Evolutionary conservation across 1,140 invertebrate species (phyloP).

Genomic region (Agrypnia vestita): DNA sequence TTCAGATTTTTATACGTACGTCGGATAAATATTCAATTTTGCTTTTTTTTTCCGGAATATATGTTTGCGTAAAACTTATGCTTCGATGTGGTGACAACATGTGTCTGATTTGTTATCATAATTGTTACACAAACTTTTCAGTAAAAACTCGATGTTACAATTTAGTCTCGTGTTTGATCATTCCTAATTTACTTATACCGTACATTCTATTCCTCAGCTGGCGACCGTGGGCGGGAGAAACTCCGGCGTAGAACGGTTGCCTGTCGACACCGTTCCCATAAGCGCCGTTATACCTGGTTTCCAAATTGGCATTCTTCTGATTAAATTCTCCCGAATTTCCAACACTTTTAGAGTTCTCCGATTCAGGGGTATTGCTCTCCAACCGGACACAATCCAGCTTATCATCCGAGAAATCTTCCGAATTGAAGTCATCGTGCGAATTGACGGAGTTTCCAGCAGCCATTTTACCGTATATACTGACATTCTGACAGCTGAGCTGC

Average conservation of each 20-base stretch:
- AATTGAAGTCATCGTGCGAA: constrained; percentile 24
- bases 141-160: constrained; percentile 56
- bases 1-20: too few relatives aligned
- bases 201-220: constrained; percentile 59
- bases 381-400: background rate
- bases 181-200: constrained; percentile 55
- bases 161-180: constrained; percentile 60
- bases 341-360: constrained; percentile 3
- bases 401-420: constrained; percentile 21
- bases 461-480: constrained; percentile 54
- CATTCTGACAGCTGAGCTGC: constrained; percentile 53
- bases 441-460: background rate
- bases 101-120: too few relatives aligned
- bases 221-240: constrained; percentile 57
- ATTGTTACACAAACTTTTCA: too few relatives aligned
- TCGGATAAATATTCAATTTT: too few relatives aligned
- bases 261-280: constrained; percentile 44
- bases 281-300: constrained; percentile 28
- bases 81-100: too few relatives aligned
- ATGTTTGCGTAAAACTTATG: too few relatives aligned
- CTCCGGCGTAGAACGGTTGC: constrained; percentile 56
- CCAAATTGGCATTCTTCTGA: constrained; percentile 10
- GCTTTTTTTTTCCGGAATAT: too few relatives aligned
- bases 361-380: background rate
- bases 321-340: background rate